Evolutionary conservation across 2,888 invertebrate genomes (phyloP).

Genomic region (Ischnura elegans): DNA sequence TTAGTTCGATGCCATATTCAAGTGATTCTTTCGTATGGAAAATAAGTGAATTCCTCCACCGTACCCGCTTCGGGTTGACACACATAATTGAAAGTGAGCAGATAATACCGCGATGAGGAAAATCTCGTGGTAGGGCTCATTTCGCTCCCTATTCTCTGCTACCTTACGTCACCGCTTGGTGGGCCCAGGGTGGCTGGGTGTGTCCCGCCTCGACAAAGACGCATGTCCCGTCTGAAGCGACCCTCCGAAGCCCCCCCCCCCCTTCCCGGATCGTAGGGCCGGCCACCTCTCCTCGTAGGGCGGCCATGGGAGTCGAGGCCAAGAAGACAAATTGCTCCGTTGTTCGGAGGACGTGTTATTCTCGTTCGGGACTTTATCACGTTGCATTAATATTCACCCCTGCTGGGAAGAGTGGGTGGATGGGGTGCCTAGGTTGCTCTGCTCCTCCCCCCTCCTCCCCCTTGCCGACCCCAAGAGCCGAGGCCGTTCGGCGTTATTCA

Average conservation of each 20-base stretch:
- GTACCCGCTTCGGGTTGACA: too few species aligned
- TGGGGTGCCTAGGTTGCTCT: background rate
- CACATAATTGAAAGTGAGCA: too few species aligned
- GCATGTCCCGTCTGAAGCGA: constrained; percentile 28
- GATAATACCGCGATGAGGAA: too few species aligned
- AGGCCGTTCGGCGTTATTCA: too few species aligned
- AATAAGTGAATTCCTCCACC: too few species aligned
- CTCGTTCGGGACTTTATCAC: constrained; percentile 66
- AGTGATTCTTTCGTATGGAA: too few species aligned
- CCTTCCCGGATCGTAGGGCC: constrained; percentile 28
- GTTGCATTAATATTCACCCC: constrained; percentile 66
- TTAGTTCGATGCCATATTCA: too few species aligned
- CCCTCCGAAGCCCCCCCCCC: background rate
- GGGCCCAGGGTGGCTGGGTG: constrained; percentile 42
- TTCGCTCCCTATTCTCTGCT: background rate
- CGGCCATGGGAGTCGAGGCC: constrained; percentile 40
- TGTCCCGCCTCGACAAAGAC: constrained; percentile 53
- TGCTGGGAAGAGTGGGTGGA: constrained; percentile 43
- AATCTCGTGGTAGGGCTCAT: background rate
- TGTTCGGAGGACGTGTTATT: constrained; percentile 63
- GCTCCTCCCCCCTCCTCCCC: background rate
- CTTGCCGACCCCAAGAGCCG: too few species aligned
- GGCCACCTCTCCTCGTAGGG: background rate
- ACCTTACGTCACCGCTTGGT: background rate
- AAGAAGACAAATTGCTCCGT: constrained; percentile 56